Base-by-base conservation (phyloP, 2,888 invertebrate genomes). In the Biston stratarius region DNA sequence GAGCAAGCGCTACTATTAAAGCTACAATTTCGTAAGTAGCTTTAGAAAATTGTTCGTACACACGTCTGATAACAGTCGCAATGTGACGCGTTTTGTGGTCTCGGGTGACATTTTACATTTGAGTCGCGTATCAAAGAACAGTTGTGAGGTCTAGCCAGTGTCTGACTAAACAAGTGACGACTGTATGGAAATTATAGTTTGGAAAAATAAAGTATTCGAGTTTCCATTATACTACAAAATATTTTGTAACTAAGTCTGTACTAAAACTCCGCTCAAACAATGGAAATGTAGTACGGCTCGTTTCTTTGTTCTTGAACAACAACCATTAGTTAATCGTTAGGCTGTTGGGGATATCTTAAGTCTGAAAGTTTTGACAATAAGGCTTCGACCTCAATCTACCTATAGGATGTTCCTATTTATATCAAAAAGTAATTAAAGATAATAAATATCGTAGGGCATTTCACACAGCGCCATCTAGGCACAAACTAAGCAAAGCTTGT, bases 21-120 rank as follows among this genome's bases (percentile, higher is more conserved):
- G 70, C 72, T 67, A 78, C 74, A 74, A 80, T 81, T 78, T 80
- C 71, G 72, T 74, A 74, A 79, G 78, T 78, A 76, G 70, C 78
- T 77, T 72, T 73, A 74, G 75, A 79, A 82, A 83, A 82, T 79
- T 77, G 78, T 77, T 79, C 72, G 70, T 76, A 72, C 63, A 74
- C 75, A 75, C 74, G 80, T 83, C 81, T 79, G 86, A 88, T 89
- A 87, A 82, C 83, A 83, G 82, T 83, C 83, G 82, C 81, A 81
- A 82, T 82, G 82, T 83, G 85, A 81, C 82, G 80, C 80, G 77
- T 81, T 82, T 75, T 79, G 81, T 80, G 79, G 81, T 84, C 78
- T 83, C 81, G 65, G 72, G 81, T 84, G 86, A 85, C 85, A 87
- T 90, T 88, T 87, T 66, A 85, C 84, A 88, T 87, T 85, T 82